Evolutionary conservation across 2,888 invertebrate genomes (phyloP).

Genomic region (Dicyrtomina minuta): DNA sequence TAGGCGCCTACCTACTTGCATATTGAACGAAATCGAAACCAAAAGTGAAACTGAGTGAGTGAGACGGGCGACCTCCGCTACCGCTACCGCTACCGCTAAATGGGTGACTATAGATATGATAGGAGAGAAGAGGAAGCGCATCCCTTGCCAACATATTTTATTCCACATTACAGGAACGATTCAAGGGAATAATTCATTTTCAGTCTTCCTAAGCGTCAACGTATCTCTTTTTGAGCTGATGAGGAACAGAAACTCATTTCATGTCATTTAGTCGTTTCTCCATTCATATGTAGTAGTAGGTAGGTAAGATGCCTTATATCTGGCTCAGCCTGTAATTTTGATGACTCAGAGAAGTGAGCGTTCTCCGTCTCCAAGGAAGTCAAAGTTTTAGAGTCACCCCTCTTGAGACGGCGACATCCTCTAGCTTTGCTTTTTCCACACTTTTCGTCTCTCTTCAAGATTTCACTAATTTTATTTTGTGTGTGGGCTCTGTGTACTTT

Average conservation of each 20-base stretch:
- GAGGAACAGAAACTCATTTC: constrained; percentile 19
- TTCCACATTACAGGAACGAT: constrained; percentile 6
- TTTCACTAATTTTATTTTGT: not conserved
- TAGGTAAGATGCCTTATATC: not conserved
- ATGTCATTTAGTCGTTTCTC: constrained; percentile 8
- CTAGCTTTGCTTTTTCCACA: constrained; percentile 12
- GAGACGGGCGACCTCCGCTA: too few relatives aligned
- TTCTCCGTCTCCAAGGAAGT: too few relatives aligned
- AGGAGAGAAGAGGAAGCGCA: not conserved
- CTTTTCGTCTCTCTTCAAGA: constrained; percentile 22
- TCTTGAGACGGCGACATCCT: constrained; percentile 27
- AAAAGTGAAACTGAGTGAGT: too few relatives aligned
- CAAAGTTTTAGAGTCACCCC: constrained; percentile 2
- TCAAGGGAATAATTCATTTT: constrained; percentile 8
- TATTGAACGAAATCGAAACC: too few relatives aligned
- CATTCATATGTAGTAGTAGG: not conserved
- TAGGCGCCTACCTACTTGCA: too few relatives aligned
- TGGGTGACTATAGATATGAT: not conserved
- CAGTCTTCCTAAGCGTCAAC: constrained; percentile 10
- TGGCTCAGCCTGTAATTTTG: too few relatives aligned
- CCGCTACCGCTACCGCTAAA: too few relatives aligned
- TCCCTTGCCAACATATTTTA: not conserved
- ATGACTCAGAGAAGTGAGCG: too few relatives aligned
- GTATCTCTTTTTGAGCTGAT: constrained; percentile 5
- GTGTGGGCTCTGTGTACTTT: too few relatives aligned